phyloP scores from a whole-genome alignment of 2,888 invertebrate species.

The Lithosia quadra region DNA sequence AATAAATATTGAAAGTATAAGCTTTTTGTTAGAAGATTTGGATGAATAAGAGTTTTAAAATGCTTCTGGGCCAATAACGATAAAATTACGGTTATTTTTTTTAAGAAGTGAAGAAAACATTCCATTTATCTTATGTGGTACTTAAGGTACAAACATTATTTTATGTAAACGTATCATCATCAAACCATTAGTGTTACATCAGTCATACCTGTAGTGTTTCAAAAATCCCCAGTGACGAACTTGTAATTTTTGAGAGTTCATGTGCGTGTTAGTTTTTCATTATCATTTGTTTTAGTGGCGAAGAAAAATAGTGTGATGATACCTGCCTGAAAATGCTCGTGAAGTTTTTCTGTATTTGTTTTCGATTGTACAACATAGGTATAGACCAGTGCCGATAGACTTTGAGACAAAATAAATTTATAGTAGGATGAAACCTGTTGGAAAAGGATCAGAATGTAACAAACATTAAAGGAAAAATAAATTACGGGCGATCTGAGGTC shows the following conservation, averaged over 20 bases:
- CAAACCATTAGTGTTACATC: background rate
- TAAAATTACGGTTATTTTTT: background rate
- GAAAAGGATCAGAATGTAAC: too few species aligned
- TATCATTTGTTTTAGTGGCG: background rate
- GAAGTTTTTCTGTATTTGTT: too few species aligned
- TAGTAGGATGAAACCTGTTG: too few species aligned
- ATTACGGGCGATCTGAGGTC: too few species aligned
- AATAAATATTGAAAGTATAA: conserved; percentile 2
- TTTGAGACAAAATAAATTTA: too few species aligned
- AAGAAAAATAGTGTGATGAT: background rate
- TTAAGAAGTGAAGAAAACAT: conserved; percentile 15
- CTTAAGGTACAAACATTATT: background rate
- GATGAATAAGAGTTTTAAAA: background rate
- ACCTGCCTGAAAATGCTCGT: background rate
- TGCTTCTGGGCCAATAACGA: too few species aligned
- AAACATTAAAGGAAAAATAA: too few species aligned
- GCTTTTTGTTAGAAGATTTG: background rate
- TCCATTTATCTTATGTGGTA: background rate
- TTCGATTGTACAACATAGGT: too few species aligned
- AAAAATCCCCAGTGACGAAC: background rate
- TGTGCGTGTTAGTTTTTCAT: background rate
- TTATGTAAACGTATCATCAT: background rate
- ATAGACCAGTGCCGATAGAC: too few species aligned
- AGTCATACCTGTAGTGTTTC: too few species aligned
- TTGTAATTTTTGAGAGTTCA: background rate